phyloP scores from a whole-genome alignment of 2,113 vertebrate species.

The Gymnogyps californianus region DNA sequence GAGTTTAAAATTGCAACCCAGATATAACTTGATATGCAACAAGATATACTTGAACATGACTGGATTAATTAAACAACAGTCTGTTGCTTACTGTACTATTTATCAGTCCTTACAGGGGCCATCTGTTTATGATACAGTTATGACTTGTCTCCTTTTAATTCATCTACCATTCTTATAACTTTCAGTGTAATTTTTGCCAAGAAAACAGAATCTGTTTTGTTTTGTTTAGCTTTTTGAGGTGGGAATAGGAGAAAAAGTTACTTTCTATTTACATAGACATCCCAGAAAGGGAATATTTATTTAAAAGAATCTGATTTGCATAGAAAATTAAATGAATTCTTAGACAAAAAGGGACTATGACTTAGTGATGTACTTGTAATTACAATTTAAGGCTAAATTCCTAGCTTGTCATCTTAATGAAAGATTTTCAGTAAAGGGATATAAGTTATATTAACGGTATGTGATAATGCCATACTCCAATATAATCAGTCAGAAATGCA shows the following conservation, averaged over 20 bases:
- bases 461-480: not conserved
- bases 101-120: not conserved
- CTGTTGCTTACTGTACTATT: not conserved
- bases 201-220: not conserved
- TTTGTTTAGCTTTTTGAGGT: not conserved
- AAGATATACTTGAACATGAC: not conserved
- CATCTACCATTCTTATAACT: not conserved
- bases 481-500: not conserved
- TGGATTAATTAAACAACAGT: not conserved
- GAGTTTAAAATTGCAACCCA: not conserved
- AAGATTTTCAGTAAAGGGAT: constrained; percentile 30
- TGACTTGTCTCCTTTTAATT: constrained; percentile 37
- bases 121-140: not conserved
- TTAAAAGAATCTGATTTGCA: not conserved
- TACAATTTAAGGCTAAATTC: constrained; percentile 9
- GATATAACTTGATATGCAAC: not conserved
- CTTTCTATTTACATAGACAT: not conserved
- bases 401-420: not conserved
- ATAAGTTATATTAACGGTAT: not conserved
- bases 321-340: not conserved
- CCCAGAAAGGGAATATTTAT: not conserved
- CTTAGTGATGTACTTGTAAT: constrained; percentile 23
- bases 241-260: not conserved
- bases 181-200: not conserved
- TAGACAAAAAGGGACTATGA: not conserved